Base-by-base conservation (phyloP, 2,113 vertebrate species). In the Microcebus jonahi region DNA sequence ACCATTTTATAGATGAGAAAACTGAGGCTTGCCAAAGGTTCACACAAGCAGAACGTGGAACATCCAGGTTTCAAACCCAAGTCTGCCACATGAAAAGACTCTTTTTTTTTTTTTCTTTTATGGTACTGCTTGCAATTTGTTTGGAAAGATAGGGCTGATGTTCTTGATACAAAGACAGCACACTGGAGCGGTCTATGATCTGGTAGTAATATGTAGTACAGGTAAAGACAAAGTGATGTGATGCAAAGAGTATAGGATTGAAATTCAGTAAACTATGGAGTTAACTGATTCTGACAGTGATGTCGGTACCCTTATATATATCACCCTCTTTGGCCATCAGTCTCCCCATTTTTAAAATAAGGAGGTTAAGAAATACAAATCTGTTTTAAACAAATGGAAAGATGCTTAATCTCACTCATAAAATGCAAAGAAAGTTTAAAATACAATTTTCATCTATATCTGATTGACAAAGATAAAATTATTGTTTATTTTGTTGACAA, bases 371-470 rank as follows among this genome's bases (percentile, higher is more conserved):
- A 76, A 67, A 85, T 42, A 29, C n/a, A 68, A 67, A 86, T 55
- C 13, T 20, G 15, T 63, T 71, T 80, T 82, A 88, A 89, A 75
- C 27, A 57, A 84, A 84, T 83, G 36, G 57, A 36, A 94, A 84
- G 7, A 59, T 57, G 34, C 25, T 68, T 83, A 90, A 59, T 84
- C 25, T 95, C n/a, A 83, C 15, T 76, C 59, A 59, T 68, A 84
- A 95, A 84, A 76, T 90, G 18, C 6, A 95, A 90, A 84, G 36
- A 15, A 92, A 68, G 23, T 85, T 84, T 77, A 79, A 84, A 90
- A 76, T 67, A 57, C 1, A 90, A 39, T 77, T 59, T 90, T 90
- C 34, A 83, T 45, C 68, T 84, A 57, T 77, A n/a, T 82, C 13
- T 61, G 36, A 57, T 68, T 77, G 39, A 34, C 59, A 83, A 68